Evolutionary conservation across 2,888 invertebrate genomes (phyloP).

Genomic region (Idaea straminata): DNA sequence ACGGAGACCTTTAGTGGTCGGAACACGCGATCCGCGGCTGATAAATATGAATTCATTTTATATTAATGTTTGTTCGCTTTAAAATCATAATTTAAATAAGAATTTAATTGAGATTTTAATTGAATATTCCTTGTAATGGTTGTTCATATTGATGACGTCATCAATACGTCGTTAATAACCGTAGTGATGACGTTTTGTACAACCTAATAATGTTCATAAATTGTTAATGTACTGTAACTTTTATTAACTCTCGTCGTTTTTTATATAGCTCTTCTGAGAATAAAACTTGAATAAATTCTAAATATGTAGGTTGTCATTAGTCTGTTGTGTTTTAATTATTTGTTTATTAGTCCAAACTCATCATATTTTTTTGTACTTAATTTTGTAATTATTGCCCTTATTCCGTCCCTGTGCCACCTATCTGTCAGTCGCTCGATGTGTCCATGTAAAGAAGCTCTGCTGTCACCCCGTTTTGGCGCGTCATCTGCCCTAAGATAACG

Average conservation of each 20-base stretch:
- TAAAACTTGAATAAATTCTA: no score
- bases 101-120: not conserved
- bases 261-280: not conserved
- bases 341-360: no score
- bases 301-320: no score
- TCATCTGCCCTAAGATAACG: not conserved
- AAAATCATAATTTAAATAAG: not conserved
- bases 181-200: not conserved
- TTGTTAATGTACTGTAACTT: not conserved
- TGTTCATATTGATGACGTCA: not conserved
- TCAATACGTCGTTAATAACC: not conserved
- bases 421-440: slow-evolving; percentile 1
- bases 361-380: not conserved
- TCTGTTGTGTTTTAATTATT: no score
- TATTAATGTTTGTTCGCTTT: not conserved
- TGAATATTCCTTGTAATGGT: not conserved
- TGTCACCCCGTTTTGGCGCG: not conserved
- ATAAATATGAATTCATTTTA: not conserved
- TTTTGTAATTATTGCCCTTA: not conserved
- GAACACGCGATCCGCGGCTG: not conserved
- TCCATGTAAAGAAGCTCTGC: slow-evolving; percentile 6
- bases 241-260: not conserved
- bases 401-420: not conserved
- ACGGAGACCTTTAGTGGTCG: not conserved
- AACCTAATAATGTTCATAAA: not conserved